Evolutionary conservation across 2,888 invertebrate genomes (phyloP).

Genomic region (Rapana venosa): DNA sequence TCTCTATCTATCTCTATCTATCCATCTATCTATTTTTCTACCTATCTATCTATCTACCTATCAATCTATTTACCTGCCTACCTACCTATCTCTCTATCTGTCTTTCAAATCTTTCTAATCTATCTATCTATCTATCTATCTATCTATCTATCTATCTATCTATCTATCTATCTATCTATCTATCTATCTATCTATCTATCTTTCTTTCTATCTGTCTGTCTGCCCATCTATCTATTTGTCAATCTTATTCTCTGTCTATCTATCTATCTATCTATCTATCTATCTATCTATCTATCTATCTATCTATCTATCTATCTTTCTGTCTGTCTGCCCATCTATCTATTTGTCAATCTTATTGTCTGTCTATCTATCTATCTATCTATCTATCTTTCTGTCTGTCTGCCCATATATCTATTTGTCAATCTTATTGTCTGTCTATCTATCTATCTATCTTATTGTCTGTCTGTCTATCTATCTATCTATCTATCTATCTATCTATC

Average conservation of each 20-base stretch:
- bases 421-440: too few relatives aligned
- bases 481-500: background rate
- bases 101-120: background rate
- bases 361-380: too few relatives aligned
- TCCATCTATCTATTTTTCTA: background rate
- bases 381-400: too few relatives aligned
- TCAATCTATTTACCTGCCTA: background rate
- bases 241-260: background rate
- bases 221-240: background rate
- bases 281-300: background rate
- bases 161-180: background rate
- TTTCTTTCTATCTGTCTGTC: background rate
- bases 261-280: background rate
- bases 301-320: background rate
- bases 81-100: background rate
- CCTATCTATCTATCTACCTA: background rate
- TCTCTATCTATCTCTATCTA: background rate
- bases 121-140: background rate
- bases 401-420: too few relatives aligned
- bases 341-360: background rate
- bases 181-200: background rate
- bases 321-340: background rate
- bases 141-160: constrained; percentile 1
- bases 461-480: constrained; percentile 7
- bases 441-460: background rate